Evolutionary conservation across 2,888 invertebrate species (phyloP), one percentile per base, ranked within the genome.

Genomic region (Notocelia uddmanniana): DNA sequence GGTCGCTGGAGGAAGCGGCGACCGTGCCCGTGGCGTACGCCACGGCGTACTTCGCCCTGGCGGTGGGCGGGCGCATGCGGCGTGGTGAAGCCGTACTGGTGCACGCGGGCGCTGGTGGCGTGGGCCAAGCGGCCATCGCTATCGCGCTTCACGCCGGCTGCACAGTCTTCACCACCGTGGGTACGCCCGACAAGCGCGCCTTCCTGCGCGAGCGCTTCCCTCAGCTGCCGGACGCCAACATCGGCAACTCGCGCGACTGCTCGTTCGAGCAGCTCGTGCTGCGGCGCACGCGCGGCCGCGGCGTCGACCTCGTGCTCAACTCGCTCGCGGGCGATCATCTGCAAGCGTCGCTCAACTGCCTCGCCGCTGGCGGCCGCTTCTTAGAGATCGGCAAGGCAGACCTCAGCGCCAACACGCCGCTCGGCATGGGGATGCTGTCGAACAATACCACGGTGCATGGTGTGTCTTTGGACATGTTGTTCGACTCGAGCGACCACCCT

Each of bases 361-460:
- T 99, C 75, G 98, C 98, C 0, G 94, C 96, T 76, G 98, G 98
- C 85, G 99, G 99, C 26, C 96, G 99, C 74, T 99, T 99, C 95
- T 94, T 99, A 76, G 99, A 99, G 94, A 99, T 99, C 84, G 99
- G 99, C 82, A 99, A 99, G 91, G 98, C 97, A 78, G 99, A 99
- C 93, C 94, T 99, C 75, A 97, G 98, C 75, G 98, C 98, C 87
- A 97, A 99, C 89, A 96, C 96, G 3, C 93, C 96, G n/a, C 91
- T 98, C 89, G 99, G 99, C 68, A 99, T 99, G 99, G 95, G 98
- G 0, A 89, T 99, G 23, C 98, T 99, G 94, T 92, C 99, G 81
- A 99, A 98, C 89, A 99, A 99, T 89, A 97, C 98, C 15, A 96
- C 98, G 19, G 98, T 99, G 96, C 99, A 99, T 91, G 99, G 99